A percentile compares a stretch with the other conserved stretches of the same genome.
phyloP scores from a whole-genome alignment of 2,113 vertebrate species.

The Sapajus apella region DNA sequence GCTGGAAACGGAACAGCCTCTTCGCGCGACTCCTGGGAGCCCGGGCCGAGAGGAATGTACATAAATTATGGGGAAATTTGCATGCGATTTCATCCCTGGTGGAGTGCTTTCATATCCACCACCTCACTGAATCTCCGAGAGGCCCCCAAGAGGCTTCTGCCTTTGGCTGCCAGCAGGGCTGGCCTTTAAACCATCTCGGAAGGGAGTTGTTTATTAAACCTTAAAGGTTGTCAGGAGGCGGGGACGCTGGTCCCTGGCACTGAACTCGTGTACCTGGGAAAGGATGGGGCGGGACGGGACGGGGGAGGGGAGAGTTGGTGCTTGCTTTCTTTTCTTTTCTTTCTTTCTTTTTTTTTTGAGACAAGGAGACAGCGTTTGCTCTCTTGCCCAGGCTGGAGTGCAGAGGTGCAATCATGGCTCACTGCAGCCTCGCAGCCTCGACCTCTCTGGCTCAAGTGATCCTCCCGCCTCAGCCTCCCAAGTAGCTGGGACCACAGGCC shows the following conservation, averaged over 20 bases:
- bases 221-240: not conserved
- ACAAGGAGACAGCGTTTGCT: no score
- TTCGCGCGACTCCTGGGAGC: not conserved
- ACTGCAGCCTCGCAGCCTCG: no score
- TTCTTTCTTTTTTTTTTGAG: no score
- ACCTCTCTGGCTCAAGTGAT: no score
- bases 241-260: not conserved
- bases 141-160: not conserved
- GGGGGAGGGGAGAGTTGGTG: rapidly evolving
- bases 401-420: no score
- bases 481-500: no score
- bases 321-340: no score
- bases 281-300: not conserved
- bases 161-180: not conserved
- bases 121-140: not conserved
- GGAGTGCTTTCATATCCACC: not conserved
- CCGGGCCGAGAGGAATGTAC: rapidly evolving
- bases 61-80: not conserved
- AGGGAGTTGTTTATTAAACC: not conserved
- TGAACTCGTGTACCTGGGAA: not conserved
- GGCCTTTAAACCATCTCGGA: not conserved
- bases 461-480: no score
- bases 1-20: not conserved
- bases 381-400: no score
- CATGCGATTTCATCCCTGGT: not conserved